These are phyloP conservation scores for Pangasianodon hypophthalmus DNA, from an alignment of 2,113 vertebrate genomes.

Conservation along the genomic window DNA sequence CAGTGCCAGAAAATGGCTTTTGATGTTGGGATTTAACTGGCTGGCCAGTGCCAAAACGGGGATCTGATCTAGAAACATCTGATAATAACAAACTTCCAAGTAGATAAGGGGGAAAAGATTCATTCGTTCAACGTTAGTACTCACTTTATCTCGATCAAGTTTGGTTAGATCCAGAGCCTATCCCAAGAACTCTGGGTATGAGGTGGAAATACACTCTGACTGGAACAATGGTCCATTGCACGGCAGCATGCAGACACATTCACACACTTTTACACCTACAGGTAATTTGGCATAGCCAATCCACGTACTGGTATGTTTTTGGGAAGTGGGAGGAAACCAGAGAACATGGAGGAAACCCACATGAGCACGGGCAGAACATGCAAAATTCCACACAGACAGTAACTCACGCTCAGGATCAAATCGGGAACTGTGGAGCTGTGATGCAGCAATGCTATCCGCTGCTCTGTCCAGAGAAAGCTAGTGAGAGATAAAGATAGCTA, in stretches of 20 bases:
- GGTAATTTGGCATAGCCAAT: background rate
- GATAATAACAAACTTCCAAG: background rate
- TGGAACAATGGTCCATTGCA: too few species aligned
- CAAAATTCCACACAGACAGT: background rate
- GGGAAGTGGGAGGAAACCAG: background rate
- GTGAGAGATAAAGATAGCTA: constrained; percentile 3
- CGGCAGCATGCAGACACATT: background rate
- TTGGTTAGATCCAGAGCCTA: background rate
- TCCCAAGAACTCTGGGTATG: background rate
- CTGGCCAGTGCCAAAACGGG: background rate
- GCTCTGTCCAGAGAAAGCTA: background rate
- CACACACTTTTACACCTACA: background rate
- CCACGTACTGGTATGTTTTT: background rate
- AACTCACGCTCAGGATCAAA: background rate
- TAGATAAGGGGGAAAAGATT: background rate
- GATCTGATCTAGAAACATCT: background rate
- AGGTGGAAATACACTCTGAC: background rate
- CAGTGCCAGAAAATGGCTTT: background rate
- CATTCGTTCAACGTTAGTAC: background rate
- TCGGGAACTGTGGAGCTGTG: background rate
- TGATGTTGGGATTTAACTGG: background rate
- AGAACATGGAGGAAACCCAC: background rate
- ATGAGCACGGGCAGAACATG: too few species aligned
- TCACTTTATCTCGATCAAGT: background rate
- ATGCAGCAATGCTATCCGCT: background rate